These are phyloP conservation scores for Scaptodrosophila lebanonensis DNA, from an alignment of 1,140 invertebrate genomes.

Conservation along the genomic window DNA sequence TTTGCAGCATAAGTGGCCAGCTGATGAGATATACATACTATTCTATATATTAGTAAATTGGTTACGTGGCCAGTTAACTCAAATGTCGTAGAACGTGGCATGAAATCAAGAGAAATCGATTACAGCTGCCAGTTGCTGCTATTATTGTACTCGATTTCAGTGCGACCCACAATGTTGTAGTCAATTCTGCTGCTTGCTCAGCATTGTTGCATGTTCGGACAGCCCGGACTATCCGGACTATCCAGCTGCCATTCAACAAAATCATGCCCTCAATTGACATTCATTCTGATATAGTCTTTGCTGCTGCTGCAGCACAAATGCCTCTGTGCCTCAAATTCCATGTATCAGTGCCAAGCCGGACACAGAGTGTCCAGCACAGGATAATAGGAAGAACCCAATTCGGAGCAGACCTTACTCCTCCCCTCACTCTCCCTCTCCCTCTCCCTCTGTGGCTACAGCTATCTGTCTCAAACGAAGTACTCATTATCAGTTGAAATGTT, in stretches of 20 bases:
- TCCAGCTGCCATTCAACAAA: conserved; percentile 36
- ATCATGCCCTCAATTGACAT: conserved; percentile 50
- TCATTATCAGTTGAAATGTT: conserved; percentile 70
- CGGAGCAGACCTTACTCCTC: too few relatives aligned
- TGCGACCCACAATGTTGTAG: conserved; percentile 4
- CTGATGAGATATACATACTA: neutral
- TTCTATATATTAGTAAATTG: conserved; percentile 25
- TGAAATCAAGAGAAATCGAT: conserved; percentile 45
- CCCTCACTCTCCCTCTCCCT: neutral
- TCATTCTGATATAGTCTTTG: conserved; percentile 22
- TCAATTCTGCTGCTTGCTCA: conserved; percentile 46
- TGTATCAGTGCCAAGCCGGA: too few relatives aligned
- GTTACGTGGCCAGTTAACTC: conserved; percentile 57
- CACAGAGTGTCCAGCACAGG: too few relatives aligned
- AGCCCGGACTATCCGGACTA: neutral
- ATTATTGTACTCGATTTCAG: conserved; percentile 1
- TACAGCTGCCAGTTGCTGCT: conserved; percentile 24
- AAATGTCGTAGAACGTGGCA: conserved; percentile 54
- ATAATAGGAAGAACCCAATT: too few relatives aligned
- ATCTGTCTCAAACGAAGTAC: conserved; percentile 43
- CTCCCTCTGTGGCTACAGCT: conserved; percentile 1
- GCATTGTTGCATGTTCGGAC: conserved; percentile 54
- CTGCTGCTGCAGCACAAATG: too few relatives aligned
- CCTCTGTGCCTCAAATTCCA: too few relatives aligned
- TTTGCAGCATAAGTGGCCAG: neutral